Base-by-base conservation (phyloP, 2,797 vertebrate genomes). In the Fundulus diaphanus region DNA sequence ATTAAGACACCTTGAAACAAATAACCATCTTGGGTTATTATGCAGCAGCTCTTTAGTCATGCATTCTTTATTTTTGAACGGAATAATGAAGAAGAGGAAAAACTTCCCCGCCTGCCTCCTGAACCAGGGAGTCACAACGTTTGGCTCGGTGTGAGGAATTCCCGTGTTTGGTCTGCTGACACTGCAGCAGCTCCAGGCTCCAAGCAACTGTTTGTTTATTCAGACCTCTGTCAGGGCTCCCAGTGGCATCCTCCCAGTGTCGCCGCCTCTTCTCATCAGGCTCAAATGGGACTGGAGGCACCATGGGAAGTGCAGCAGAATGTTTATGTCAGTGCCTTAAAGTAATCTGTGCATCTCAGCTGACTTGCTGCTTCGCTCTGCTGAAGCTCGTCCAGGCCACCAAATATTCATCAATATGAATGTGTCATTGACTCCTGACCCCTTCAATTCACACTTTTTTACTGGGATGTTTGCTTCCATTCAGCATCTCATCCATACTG, bases 321-420 rank as follows among this genome's bases (percentile, higher is more conserved):
- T 88, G 89, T 88, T 87, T 83, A 87, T 88, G 89, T 88, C 89
- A 86, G 78, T 81, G 81, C 81, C 82, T 84, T 80, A 77, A 85
- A 89, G 82, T 90, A 88, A 92, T 90, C 83, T 74, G 35, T 70
- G 81, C 74, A 81, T 82, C 75, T 85, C 74, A 85, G 82, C 80
- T 68, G 73, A 75, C 72, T 24, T 48, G 68, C 74, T 65, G 78
- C 72, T 48, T 73, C 11, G 3, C 44, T 42, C 24, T 57, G 44
- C 70, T 63, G 27, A 57, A 74, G 81, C 80, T 71, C 79, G 78
- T 87, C 37, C 70, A 51, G 74, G 76, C 72, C 20, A 8, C 61
- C 68, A 27, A 56, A 76, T 67, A 67, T 68, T 74, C 76, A 75
- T 84, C 75, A 75, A 65, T 51, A 73, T 70, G 35, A 83, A 80